Percentiles rank a stretch among this genome's conserved stretches.
These are phyloP conservation scores for Geophilus truncorum DNA, from an alignment of 2,888 invertebrate species.

Conservation along the genomic window DNA sequence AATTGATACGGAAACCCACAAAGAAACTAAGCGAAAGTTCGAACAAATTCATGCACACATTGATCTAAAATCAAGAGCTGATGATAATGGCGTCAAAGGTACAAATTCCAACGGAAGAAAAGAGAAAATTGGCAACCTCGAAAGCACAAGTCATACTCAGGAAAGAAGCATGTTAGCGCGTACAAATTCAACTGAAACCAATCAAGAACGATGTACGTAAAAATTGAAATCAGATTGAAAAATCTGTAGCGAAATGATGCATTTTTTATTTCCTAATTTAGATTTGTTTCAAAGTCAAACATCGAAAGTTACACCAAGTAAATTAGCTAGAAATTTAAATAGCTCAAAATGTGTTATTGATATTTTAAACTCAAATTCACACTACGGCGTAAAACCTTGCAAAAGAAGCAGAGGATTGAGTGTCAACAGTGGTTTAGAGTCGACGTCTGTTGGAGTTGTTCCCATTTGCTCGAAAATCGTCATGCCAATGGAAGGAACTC, in stretches of 20 bases:
- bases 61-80: not conserved
- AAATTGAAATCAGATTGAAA: too few species aligned
- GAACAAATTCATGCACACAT: not conserved
- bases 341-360: not conserved
- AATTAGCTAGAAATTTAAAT: not conserved
- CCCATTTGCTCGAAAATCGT: not conserved
- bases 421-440: not conserved
- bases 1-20: not conserved
- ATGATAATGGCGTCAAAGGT: not conserved
- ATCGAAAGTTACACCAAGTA: not conserved
- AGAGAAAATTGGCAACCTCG: not conserved
- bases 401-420: not conserved
- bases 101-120: not conserved
- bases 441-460: not conserved
- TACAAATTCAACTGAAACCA: not conserved
- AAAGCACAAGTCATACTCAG: not conserved
- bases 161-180: not conserved
- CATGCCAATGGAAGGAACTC: constrained; percentile 48
- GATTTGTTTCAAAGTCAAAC: not conserved
- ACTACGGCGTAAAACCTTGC: not conserved
- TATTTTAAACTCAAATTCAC: not conserved
- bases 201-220: not conserved
- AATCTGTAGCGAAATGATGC: too few species aligned
- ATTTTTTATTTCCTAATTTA: not conserved
- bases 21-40: not conserved